Percentiles rank a stretch among this genome's conserved stretches.
Evolutionary conservation across 2,113 vertebrate species (phyloP).

Genomic region (Cynoglossus semilaevis): DNA sequence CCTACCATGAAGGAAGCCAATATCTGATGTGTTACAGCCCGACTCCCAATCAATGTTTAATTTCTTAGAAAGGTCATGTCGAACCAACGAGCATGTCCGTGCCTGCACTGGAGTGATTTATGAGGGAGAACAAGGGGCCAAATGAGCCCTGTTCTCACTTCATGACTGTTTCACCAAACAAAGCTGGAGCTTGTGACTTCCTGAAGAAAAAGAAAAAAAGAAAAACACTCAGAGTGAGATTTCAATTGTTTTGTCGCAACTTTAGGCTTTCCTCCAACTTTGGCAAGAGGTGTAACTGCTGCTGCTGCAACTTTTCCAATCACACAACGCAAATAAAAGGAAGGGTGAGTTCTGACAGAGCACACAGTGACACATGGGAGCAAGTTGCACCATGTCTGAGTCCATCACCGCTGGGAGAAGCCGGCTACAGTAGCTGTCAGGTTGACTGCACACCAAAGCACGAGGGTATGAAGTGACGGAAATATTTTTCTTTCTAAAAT

Average conservation of each 20-base stretch:
- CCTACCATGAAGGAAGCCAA: background rate
- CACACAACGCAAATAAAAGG: background rate
- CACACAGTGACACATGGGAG: conserved; percentile 7
- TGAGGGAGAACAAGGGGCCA: background rate
- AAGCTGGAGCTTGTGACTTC: background rate
- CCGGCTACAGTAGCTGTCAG: conserved; percentile 9
- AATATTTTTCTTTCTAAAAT: background rate
- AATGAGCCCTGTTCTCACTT: conserved; percentile 17
- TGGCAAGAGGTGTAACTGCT: background rate
- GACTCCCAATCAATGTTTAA: background rate
- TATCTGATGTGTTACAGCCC: background rate
- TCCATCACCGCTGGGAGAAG: background rate
- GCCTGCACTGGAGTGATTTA: conserved; percentile 18
- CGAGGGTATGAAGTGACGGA: background rate
- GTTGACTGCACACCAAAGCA: background rate
- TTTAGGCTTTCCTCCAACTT: background rate
- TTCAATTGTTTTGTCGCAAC: conserved; percentile 8
- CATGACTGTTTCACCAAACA: conserved; percentile 1
- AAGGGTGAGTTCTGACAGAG: background rate
- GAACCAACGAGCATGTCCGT: conserved; percentile 16
- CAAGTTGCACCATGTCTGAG: conserved; percentile 46
- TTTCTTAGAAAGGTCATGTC: conserved; percentile 11
- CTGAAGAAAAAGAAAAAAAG: conserved; percentile 1
- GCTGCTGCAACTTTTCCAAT: background rate
- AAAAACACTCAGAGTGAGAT: background rate